Evolutionary conservation across 1,140 invertebrate species (phyloP).

Genomic region (Oncopodura yosiiana): DNA sequence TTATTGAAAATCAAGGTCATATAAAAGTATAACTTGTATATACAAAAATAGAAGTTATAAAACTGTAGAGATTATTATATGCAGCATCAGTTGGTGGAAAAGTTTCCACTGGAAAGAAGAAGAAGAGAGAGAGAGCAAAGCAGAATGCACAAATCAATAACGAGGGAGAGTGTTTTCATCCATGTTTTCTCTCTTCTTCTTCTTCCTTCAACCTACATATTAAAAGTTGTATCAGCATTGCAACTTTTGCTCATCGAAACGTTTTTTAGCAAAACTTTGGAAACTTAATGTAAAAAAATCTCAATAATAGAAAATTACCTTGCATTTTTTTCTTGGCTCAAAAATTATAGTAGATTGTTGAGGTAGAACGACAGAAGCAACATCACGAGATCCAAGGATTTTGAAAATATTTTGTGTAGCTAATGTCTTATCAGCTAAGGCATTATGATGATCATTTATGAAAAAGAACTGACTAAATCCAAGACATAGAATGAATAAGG

Average conservation of each 20-base stretch:
- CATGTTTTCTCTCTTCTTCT: neutral
- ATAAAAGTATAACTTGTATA: conserved; percentile 1
- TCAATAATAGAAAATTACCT: neutral
- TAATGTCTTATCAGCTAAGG: no score
- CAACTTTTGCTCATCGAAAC: neutral
- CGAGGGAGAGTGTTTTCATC: no score
- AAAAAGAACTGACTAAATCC: no score
- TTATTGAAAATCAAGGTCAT: neutral
- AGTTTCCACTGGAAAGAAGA: no score
- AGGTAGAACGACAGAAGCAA: conserved; percentile 12
- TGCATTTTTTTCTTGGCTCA: conserved; percentile 10
- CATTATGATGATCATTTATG: no score
- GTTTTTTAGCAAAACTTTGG: neutral
- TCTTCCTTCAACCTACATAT: neutral
- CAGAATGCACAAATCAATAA: neutral
- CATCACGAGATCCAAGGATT: conserved; percentile 11
- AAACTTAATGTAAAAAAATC: neutral
- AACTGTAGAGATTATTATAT: neutral
- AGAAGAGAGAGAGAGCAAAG: no score
- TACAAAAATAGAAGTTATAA: neutral
- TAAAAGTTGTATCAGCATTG: no score
- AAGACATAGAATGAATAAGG: no score
- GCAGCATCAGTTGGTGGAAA: neutral
- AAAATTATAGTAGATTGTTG: conserved; percentile 12
- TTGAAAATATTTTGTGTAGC: conserved; percentile 9